These are phyloP conservation scores for Brienomyrus longianalis DNA, from an alignment of 2,113 vertebrate genomes.

Conservation along the genomic window DNA sequence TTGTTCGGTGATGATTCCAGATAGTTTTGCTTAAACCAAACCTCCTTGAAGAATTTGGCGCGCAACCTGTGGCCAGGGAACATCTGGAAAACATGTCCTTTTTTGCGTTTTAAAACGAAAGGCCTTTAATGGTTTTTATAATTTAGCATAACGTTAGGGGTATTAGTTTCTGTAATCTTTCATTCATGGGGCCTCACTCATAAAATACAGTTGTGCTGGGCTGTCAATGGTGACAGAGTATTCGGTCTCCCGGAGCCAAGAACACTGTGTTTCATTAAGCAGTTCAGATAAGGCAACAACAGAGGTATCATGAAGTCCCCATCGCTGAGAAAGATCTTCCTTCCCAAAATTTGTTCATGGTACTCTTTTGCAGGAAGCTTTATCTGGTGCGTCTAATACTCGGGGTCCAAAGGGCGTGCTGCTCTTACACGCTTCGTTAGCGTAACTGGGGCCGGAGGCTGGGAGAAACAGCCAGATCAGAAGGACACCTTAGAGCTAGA, in stretches of 20 bases:
- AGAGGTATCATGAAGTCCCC: constrained; percentile 17
- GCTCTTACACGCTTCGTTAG: neutral
- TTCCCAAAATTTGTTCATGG: constrained; percentile 21
- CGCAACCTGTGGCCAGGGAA: constrained; percentile 22
- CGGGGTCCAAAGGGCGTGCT: neutral
- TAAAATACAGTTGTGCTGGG: constrained; percentile 23
- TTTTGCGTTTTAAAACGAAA: constrained; percentile 34
- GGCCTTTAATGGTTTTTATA: constrained; percentile 41
- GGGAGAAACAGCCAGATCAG: neutral
- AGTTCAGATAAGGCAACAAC: constrained; percentile 41
- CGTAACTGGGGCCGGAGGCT: neutral
- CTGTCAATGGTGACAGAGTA: constrained; percentile 32
- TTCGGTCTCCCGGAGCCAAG: constrained; percentile 20
- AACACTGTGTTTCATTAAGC: constrained; percentile 34
- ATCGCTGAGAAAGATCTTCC: constrained; percentile 5
- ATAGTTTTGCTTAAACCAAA: constrained; percentile 43
- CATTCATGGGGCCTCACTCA: constrained; percentile 35
- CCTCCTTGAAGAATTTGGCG: constrained; percentile 46
- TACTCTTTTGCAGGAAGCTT: constrained; percentile 10
- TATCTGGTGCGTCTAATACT: neutral
- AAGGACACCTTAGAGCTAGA: neutral
- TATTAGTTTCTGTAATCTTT: constrained; percentile 39
- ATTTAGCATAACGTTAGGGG: constrained; percentile 39
- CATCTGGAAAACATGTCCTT: constrained; percentile 48
- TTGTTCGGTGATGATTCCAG: constrained; percentile 31